These are phyloP conservation scores for Scytalopus superciliaris DNA, from an alignment of 2,113 vertebrate genomes.

Conservation along the genomic window DNA sequence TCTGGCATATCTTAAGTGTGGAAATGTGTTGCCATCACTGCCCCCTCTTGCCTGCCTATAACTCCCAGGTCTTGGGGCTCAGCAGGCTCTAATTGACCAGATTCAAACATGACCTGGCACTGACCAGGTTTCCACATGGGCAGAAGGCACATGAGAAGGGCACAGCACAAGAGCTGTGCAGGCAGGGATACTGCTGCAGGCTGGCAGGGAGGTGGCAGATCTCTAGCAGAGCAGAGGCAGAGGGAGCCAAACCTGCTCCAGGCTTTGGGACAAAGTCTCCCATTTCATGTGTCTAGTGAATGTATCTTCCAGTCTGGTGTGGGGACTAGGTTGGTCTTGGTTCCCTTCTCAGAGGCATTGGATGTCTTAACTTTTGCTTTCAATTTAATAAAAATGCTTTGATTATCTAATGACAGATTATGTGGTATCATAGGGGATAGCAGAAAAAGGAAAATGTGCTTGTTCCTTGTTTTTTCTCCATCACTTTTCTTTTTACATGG, in stretches of 20 bases:
- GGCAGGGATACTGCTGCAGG: neutral
- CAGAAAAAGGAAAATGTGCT: neutral
- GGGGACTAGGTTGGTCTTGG: neutral
- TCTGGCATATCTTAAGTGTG: neutral
- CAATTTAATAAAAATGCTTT: slow-evolving; percentile 7
- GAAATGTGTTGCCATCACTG: neutral
- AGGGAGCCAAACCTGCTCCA: neutral
- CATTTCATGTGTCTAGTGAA: neutral
- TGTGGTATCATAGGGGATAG: neutral
- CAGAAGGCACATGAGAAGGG: neutral
- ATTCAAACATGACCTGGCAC: neutral
- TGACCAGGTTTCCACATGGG: neutral
- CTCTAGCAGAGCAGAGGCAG: neutral
- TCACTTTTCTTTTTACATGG: neutral
- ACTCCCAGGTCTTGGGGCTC: neutral
- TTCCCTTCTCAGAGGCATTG: neutral
- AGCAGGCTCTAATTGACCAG: neutral
- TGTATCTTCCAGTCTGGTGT: neutral
- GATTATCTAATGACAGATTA: neutral
- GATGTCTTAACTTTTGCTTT: neutral
- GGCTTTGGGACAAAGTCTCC: neutral
- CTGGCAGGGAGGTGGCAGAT: neutral
- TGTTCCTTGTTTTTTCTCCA: neutral
- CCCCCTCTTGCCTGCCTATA: neutral
- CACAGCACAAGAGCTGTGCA: neutral